Conservation (phyloP, 2,797 vertebrate species). For the Chaetodon trifasciatus region DNA sequence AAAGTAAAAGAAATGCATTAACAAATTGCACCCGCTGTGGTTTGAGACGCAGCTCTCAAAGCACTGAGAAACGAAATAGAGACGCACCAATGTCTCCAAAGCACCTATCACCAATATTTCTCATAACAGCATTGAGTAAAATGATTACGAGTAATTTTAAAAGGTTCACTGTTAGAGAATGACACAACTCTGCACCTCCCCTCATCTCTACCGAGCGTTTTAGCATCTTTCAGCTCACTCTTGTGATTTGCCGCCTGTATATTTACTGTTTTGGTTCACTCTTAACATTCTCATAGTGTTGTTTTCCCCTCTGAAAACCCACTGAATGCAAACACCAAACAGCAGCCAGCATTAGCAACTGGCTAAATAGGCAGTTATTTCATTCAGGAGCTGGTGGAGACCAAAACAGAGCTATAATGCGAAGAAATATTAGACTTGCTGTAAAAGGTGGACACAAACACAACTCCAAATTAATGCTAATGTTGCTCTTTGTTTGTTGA, state of each 20-base stretch:
- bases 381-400: not conserved
- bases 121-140: not conserved
- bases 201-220: not conserved
- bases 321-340: not conserved
- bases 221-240: not conserved
- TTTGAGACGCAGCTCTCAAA: not conserved
- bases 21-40: not conserved
- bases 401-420: not conserved
- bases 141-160: not conserved
- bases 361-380: not conserved
- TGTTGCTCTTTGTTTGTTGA: not conserved
- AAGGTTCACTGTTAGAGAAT: not conserved
- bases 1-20: not conserved
- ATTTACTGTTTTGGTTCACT: not conserved
- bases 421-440: not conserved
- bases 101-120: not conserved
- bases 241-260: not conserved
- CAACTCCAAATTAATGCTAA: not conserved
- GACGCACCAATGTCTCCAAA: not conserved
- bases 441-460: not conserved
- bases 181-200: no score
- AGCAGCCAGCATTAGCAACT: not conserved
- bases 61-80: not conserved
- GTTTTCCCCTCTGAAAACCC: not conserved
- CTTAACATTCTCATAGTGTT: not conserved